Evolutionary conservation across 2,888 invertebrate genomes (phyloP), one percentile per base, ranked within the genome.

Genomic region (Amblyjoppa proteus): DNA sequence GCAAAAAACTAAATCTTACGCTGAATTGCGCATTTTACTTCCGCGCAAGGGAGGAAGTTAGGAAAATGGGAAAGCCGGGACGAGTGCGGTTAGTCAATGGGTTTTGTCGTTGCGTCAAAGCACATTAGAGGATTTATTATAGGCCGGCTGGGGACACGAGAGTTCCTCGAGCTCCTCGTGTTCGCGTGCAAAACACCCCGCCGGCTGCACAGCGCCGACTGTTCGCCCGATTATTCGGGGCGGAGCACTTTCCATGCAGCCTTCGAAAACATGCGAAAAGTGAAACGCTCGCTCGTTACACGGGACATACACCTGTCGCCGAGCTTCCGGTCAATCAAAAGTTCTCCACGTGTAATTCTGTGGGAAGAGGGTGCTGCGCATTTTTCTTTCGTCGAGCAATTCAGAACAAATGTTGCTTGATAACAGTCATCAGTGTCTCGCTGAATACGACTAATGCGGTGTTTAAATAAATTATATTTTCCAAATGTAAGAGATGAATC

Each of bases 21-120:
- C 41, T 41, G 3, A 11, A 41, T 11, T 34, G 78, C 64, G 77
- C 38, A 75, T 73, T 61, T 68, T 11, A 76, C 73, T 83, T 83
- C 80, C 83, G 80, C 51, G 28, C 16, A 73, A 45, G 53, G 38
- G 56, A 70, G 45, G 38, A 83, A 80, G 56, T 58, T 58, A 80
- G 77, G 69, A n/a, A 71, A 83, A 81, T 81, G 68, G 51, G 83
- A 84, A 84, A 85, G 85, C 53, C 69, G 81, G 56, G 34, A 71
- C 64, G 64, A 28, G 9, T 71, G 76, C 71, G 76, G 76, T 71
- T 53, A 53, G 71, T 82, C 61, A 77, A 77, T 64, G 66, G 53
- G 64, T 71, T 71, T 61, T 58, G 31, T 38, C 16, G 82, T 82
- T 82, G 77, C 76, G 71, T 71, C 76, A 71, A 77, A 66, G 53